These are phyloP conservation scores for Stylophora pistillata DNA, from an alignment of 64 coral and sea anemone genomes.

Conservation along the genomic window DNA sequence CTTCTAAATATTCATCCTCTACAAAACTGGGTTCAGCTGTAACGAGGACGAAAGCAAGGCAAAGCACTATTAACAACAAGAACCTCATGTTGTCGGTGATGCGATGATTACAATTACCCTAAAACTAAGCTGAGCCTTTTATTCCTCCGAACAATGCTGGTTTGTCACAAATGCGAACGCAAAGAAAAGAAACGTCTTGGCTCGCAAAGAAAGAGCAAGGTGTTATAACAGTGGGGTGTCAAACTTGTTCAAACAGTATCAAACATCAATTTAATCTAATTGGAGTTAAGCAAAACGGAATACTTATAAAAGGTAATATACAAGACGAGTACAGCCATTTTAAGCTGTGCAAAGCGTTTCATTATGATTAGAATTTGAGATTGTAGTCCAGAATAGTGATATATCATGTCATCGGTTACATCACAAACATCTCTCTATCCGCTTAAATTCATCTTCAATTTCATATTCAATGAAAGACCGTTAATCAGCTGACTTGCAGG, in stretches of 20 bases:
- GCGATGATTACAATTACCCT: neutral
- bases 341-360: neutral
- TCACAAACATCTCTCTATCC: neutral
- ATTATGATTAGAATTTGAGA: neutral
- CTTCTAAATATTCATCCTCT: constrained; percentile 21
- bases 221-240: neutral
- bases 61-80: neutral
- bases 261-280: neutral
- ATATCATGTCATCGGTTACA: neutral
- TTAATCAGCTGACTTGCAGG: neutral
- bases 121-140: neutral
- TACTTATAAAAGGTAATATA: neutral
- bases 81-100: neutral
- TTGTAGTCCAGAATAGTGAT: neutral
- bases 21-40: neutral
- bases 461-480: neutral
- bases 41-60: neutral
- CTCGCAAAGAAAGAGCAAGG: neutral
- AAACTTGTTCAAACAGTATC: neutral
- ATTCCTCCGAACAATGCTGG: neutral
- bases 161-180: neutral
- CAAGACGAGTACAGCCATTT: neutral
- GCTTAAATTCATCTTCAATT: neutral
- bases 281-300: neutral
- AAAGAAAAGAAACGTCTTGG: neutral